Base-by-base conservation (phyloP, 2,888 invertebrate genomes). In the Caenorhabditis plicata region DNA sequence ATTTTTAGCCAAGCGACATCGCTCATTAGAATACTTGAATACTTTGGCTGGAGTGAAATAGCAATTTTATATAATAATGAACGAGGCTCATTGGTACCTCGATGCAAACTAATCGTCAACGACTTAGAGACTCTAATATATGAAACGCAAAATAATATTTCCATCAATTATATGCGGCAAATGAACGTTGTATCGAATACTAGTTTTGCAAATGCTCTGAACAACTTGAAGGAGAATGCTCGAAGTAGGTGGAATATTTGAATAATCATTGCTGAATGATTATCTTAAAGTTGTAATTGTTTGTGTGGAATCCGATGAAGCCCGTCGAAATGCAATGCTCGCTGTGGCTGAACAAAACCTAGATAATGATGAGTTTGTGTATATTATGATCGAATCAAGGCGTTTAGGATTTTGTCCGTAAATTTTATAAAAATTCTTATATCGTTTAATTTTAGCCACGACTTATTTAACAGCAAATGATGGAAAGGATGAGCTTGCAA, bases 11-110 rank as follows among this genome's bases (percentile, higher is more conserved):
- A 61, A 40, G 67, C 67, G 3, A 49, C 46, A 31, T 52, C 61
- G 0, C 19, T 57, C 19, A 43, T 68, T 15, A 33, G 61, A 15
- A 29, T 75, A 39, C 15, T 75, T 35, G 33, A 40, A 15, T 49
- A 65, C 20, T 75, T 60, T 40, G 41, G 64, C 23, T 75, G 75
- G 75, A 62, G 53, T 8, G 72, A 74, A 43, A 68, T 75, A 15
- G 66, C 73, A n/a, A 33, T 73, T 33, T 43, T 75, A 15, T 75
- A 70, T 49, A 64, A 68, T 20, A 46, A 62, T 5, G 35, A 57
- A 2, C 17, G 57, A 31, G 42, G 54, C 0, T 53, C 56, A 41
- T 9, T 61, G 26, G 47, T 67, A 23, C 67, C 67, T 4, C 20
- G 60, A n/a, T 60, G 60, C n/a, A 49, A 38, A 1, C 54, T 55